Conservation (phyloP, 2,797 vertebrate species). For the Rhinogobio ventralis region DNA sequence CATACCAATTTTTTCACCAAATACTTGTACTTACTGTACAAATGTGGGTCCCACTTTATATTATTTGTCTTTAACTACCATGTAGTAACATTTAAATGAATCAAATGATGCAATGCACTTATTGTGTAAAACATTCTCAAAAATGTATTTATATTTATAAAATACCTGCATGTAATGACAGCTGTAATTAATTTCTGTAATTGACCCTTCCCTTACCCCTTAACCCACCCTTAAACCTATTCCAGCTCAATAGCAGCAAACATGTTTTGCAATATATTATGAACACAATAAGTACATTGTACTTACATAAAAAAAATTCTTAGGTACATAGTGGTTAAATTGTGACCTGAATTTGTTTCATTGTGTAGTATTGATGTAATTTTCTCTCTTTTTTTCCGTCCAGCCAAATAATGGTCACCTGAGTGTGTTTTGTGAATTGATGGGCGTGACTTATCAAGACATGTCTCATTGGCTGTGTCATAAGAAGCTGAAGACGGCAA, state of each 20-base stretch:
- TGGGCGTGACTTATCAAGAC: constrained; percentile 93
- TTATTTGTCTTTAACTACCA: too few relatives aligned
- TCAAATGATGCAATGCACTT: too few relatives aligned
- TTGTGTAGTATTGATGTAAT: background rate
- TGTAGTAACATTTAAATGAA: too few relatives aligned
- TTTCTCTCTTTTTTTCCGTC: background rate
- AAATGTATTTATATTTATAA: too few relatives aligned
- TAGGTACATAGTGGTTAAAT: background rate
- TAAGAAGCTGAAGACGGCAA: constrained; percentile 92
- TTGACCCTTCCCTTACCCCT: too few relatives aligned
- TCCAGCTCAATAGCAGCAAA: background rate
- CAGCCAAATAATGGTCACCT: constrained; percentile 92
- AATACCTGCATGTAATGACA: too few relatives aligned
- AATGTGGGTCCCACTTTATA: too few relatives aligned
- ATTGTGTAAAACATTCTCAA: too few relatives aligned
- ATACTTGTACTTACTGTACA: too few relatives aligned
- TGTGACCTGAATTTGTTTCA: background rate
- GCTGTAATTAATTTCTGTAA: too few relatives aligned
- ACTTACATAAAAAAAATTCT: too few relatives aligned
- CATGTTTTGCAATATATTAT: background rate
- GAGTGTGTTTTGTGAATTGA: constrained; percentile 90
- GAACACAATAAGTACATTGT: background rate
- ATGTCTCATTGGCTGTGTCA: constrained; percentile 99
- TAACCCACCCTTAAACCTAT: background rate
- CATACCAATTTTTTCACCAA: background rate